Percentiles rank a stretch among this genome's conserved stretches.
Conservation (phyloP, 2,113 vertebrate genomes). For the Neogale vison region DNA sequence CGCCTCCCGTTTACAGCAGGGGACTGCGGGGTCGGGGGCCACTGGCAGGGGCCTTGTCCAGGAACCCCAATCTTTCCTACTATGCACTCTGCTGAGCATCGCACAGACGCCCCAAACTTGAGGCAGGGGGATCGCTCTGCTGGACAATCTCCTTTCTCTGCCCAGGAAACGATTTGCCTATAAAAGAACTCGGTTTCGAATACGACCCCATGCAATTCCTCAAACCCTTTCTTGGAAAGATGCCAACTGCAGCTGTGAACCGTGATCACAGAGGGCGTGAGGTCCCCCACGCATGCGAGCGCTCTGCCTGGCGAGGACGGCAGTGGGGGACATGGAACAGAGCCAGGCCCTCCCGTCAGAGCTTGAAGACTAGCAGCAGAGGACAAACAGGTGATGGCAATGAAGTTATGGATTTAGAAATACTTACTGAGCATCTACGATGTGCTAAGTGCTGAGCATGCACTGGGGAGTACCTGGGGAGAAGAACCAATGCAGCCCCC, state of each 20-base stretch:
- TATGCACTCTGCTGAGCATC: accelerated
- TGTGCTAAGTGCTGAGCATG: accelerated
- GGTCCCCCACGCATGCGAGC: accelerated
- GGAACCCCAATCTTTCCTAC: accelerated
- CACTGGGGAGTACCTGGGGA: background rate
- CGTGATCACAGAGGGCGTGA: background rate
- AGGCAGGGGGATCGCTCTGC: too few species aligned
- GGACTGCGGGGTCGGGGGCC: accelerated
- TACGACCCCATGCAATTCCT: accelerated
- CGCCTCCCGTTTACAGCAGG: too few species aligned
- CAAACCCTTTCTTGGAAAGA: background rate
- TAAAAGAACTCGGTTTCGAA: background rate
- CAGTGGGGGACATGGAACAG: accelerated
- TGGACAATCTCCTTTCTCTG: accelerated
- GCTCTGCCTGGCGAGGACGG: accelerated
- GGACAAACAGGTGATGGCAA: background rate
- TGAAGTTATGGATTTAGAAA: accelerated
- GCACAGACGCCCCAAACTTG: accelerated
- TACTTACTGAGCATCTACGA: background rate
- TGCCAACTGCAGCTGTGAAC: accelerated
- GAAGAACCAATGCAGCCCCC: too few species aligned
- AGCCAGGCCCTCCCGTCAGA: accelerated
- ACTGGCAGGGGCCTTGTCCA: accelerated
- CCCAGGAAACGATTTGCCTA: background rate
- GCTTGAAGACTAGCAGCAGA: accelerated